Evolutionary conservation across 2,797 vertebrate genomes (phyloP).

Genomic region (Poliocrania exsul): DNA sequence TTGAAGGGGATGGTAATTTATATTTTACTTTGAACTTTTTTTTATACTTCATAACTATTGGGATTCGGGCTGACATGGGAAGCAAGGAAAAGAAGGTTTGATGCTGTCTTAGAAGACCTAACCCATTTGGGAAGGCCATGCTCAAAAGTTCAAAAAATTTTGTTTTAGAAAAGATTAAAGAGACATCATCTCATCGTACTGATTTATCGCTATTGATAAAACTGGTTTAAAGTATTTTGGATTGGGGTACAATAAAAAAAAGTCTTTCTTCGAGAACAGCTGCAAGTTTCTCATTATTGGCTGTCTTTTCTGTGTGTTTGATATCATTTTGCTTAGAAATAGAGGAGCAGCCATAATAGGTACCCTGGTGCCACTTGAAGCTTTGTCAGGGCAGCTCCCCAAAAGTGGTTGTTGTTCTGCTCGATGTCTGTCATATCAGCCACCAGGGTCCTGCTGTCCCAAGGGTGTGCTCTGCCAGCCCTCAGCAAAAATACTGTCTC

Average conservation of each 20-base stretch:
- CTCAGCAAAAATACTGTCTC: neutral
- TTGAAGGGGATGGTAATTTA: constrained; percentile 83
- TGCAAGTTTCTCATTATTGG: constrained; percentile 76
- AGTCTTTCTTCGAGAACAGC: constrained; percentile 76
- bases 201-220: constrained; percentile 79
- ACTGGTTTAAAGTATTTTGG: constrained; percentile 77
- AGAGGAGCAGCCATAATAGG: constrained; percentile 55
- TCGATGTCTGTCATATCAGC: neutral
- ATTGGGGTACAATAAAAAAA: constrained; percentile 77
- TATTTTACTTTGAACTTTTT: constrained; percentile 82
- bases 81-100: constrained; percentile 82
- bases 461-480: neutral
- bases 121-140: constrained; percentile 79
- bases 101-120: constrained; percentile 82
- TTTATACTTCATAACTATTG: constrained; percentile 80
- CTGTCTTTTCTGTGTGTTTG: constrained; percentile 60
- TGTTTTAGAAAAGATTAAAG: constrained; percentile 82
- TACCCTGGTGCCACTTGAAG: constrained; percentile 56
- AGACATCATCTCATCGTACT: constrained; percentile 72
- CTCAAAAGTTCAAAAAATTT: constrained; percentile 79
- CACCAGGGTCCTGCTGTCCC: constrained; percentile 18
- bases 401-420: constrained; percentile 46
- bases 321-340: constrained; percentile 67
- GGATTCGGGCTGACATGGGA: constrained; percentile 78
- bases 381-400: constrained; percentile 60